phyloP scores from a whole-genome alignment of 30 jellyfish, hydroid and myxozoan genomes.

The Aurelia aurita complex sp. Pacific region DNA sequence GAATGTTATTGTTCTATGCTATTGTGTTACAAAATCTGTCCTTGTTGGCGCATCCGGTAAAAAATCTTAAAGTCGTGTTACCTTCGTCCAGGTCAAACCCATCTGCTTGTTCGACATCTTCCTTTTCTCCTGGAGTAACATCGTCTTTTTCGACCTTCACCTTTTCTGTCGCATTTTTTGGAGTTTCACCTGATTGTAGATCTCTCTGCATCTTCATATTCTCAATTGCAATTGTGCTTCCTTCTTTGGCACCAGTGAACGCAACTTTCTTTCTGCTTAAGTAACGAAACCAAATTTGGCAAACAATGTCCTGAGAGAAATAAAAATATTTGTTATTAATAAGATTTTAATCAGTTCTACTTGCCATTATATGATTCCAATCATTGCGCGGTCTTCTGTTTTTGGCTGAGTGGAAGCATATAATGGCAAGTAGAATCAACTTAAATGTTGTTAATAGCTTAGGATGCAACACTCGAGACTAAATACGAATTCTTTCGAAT shows the following conservation, averaged over 20 bases:
- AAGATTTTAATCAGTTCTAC: no score
- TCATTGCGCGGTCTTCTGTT: no score
- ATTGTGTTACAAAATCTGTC: no score
- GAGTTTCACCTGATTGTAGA: constrained; percentile 4
- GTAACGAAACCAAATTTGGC: constrained; percentile 62
- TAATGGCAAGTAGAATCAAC: no score
- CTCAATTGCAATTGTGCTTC: constrained; percentile 12
- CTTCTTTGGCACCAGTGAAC: constrained; percentile 53
- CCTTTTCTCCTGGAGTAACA: background rate
- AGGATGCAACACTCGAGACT: no score
- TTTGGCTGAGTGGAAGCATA: no score
- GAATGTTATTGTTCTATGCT: no score
- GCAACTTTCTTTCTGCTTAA: constrained; percentile 37
- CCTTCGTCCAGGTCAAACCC: background rate
- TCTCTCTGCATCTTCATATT: constrained; percentile 11
- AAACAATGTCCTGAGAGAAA: constrained; percentile 36
- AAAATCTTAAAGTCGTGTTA: background rate
- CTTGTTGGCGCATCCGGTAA: background rate
- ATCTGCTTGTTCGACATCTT: background rate
- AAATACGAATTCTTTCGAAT: no score
- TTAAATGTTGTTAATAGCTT: no score
- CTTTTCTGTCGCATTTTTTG: background rate
- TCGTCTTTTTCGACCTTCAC: background rate
- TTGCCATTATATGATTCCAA: no score
- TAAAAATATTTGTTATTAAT: no score